Base-by-base conservation (phyloP, 2,113 vertebrate genomes). In the Enhydra lutris region DNA sequence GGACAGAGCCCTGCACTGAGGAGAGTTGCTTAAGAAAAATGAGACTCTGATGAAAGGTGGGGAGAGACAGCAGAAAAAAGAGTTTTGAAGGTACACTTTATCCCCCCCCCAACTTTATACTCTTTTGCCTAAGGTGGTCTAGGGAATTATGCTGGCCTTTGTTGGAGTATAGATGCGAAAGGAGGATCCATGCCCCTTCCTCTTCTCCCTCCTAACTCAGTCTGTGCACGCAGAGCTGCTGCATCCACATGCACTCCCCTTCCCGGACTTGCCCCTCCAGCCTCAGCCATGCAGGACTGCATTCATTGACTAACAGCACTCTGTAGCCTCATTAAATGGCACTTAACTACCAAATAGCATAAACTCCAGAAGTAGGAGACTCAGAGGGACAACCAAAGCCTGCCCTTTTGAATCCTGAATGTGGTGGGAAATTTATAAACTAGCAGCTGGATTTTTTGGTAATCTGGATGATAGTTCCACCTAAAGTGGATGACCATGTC, bases 231-330 rank as follows among this genome's bases (percentile, higher is more conserved):
- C 45, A 55, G 47, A 84, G 17, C 36, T 29, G 1, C 36, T 39
- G 71, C 23, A 29, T 4, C 42, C 39, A 2, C 11, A 1, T 3
- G 17, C 17, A 26, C 31, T n/a, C 6, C 24, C 26, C 61, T 57
- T 73, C 9, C 2, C 23, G 5, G 34, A 36, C 55, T 63, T n/a
- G 15, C 26, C 10, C 55, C 17, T 61, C n/a, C 36, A 45, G 18
- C 45, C 13, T 2, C n/a, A 18, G 39, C 31, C 21, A 0, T 36
- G 39, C 0, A 5, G 15, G 13, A 6, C 2, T 50, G 47, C n/a
- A 31, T 55, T 74, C n/a, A 0, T 42, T 55, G 24, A 31, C 20
- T n/a, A 36, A 39, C 92, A 63, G 65, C 20, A 50, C 91, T 80
- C 57, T 5, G 12, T 14, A 24, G 20, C 71, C 87, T 52, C 63